Base-by-base conservation (phyloP, 2,113 vertebrate species). In the Pionites leucogaster region DNA sequence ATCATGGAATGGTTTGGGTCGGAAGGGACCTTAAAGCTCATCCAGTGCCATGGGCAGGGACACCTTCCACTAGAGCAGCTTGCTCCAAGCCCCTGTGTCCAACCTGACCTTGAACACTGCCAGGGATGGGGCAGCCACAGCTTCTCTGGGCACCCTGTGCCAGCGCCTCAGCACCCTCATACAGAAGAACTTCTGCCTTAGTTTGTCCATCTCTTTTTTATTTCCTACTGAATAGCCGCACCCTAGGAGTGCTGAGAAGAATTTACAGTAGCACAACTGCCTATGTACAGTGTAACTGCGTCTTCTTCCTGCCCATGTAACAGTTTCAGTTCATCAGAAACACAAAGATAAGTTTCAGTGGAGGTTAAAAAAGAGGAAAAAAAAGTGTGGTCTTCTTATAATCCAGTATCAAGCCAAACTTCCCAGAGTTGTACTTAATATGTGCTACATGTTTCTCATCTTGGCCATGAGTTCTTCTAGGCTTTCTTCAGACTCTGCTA, bases 381-480 rank as follows among this genome's bases (percentile, higher is more conserved):
- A 24, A 22, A 16, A 24, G 6, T 39, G 19, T 65, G 33, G 42
- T 88, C 46, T 72, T 70, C 53, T 80, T 24, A 42, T n/a, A 90
- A 55, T 63, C 17, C 60, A 42, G 0, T 5, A 17, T 67, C 47
- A 47, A 23, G 86, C 33, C 31, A 44, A 79, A 76, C 20, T 63
- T 31, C 49, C 24, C 3, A 5, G 83, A 64, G 20, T 39, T 77
- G 10, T 22, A 59, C 9, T 79, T 82, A 14, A 1, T 50, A 46
- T 15, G 70, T 33, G 44, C 94, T 99, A 99, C 94, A 99, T 96
- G 69, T 98, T 99, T 96, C 97, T 99, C 99, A 99, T 99, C 91
- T 98, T 99, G 94, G 99, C 98, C 99, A 99, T 99, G 90, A 99
- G 98, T 65, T 99, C 99, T 89, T 99, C 99, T 69, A 99, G 97